phyloP scores from a whole-genome alignment of 2,797 vertebrate species.

The Peromyscus eremicus region DNA sequence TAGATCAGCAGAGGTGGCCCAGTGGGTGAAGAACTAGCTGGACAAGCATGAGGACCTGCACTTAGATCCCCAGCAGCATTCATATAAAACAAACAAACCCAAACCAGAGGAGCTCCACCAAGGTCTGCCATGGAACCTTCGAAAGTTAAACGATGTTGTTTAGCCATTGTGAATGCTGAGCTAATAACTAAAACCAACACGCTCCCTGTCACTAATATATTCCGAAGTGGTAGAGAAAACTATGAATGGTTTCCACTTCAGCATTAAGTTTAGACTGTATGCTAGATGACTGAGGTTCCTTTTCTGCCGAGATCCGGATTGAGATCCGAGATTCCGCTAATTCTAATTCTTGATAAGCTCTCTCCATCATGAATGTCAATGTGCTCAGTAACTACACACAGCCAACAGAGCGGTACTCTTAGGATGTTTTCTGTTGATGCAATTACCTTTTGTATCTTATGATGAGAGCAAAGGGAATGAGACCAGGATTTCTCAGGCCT shows the following conservation, averaged over 20 bases:
- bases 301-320: constrained; percentile 28
- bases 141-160: constrained; percentile 39
- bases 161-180: constrained; percentile 35
- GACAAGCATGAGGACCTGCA: too few species aligned
- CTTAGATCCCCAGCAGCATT: neutral
- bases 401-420: neutral
- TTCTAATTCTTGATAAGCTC: constrained; percentile 40
- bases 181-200: constrained; percentile 17
- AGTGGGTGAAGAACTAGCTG: neutral
- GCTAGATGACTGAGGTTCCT: neutral
- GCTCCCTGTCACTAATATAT: neutral
- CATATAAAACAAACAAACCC: neutral
- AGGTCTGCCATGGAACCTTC: neutral
- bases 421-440: neutral
- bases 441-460: neutral
- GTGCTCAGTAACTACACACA: neutral
- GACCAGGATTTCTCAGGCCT: neutral
- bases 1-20: neutral
- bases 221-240: constrained; percentile 7
- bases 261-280: neutral
- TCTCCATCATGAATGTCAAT: neutral
- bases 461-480: constrained; percentile 29
- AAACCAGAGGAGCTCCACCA: neutral
- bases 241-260: constrained; percentile 30
- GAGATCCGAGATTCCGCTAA: constrained; percentile 23